Base-by-base conservation (phyloP, 2,888 invertebrate genomes). In the Alentia gelatinosa region DNA sequence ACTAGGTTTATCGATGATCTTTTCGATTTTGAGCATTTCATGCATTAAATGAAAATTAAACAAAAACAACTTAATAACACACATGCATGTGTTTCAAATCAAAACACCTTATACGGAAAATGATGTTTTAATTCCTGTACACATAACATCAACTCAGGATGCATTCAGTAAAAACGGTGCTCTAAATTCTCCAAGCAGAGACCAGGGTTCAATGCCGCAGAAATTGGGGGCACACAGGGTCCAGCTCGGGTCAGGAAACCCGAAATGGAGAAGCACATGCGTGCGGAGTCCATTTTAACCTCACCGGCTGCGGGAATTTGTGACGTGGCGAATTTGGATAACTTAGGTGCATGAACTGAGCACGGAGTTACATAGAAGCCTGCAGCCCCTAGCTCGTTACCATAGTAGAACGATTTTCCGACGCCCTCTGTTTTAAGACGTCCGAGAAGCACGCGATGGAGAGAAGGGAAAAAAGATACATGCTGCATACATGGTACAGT, bases 381-480 rank as follows among this genome's bases (percentile, higher is more conserved):
- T 0, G 86, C n/a, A 12, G 47, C 1, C 26, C 86, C 86, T 47
- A 42, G 47, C 50, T 86, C 86, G 47, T 30, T 42, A 42, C 86
- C 86, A 86, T 86, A 86, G 86, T 42, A 86, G 86, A 86, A 86
- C 47, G 86, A 26, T 33, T 47, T 86, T 30, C 86, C 86, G 86
- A 86, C 86, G 86, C 86, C 86, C 86, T 86, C 86, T 86, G 86
- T 86, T 15, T 56, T 68, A 30, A 30, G 1, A 15, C 4, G 68
- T 68, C 68, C 68, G 1, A 68, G 68, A 68, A 68, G 68, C 68
- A 68, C 68, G 68, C 30, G 30, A 30, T n/a, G 68, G 68, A 68
- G 68, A 68, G 68, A 68, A 68, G 68, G 68, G 68, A 26, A 68
- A 30, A 68, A 26, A 68, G 15, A 68, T 30, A 68, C 68, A 68